Conservation (phyloP, 2,797 vertebrate genomes). For the Scarus forsteni region DNA sequence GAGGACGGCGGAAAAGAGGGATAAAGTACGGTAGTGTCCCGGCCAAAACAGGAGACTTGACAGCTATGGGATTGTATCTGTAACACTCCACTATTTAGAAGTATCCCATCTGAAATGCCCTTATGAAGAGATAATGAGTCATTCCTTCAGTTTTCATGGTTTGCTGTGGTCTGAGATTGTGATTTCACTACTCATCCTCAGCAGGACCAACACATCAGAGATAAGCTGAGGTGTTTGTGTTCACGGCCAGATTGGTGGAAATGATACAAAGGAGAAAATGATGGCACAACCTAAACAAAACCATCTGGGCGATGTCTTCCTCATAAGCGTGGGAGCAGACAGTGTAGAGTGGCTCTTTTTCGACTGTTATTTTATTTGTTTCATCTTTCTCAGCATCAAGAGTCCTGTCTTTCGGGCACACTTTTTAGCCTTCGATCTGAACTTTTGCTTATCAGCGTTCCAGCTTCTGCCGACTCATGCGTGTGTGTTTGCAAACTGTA, state of each 20-base stretch:
- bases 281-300: constrained; percentile 39
- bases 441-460: constrained; percentile 15
- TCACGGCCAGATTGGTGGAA: constrained; percentile 6
- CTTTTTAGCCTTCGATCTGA: constrained; percentile 6
- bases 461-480: constrained; percentile 44
- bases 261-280: not conserved
- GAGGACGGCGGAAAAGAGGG: no score
- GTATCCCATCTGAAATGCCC: not conserved
- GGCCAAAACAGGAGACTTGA: no score
- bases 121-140: not conserved
- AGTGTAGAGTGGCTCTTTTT: constrained; percentile 3
- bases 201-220: constrained; percentile 38
- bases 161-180: constrained; percentile 1
- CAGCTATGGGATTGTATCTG: no score
- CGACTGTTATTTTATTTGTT: constrained; percentile 23
- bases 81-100: not conserved
- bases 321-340: not conserved
- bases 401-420: not conserved
- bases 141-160: not conserved
- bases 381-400: constrained; percentile 21
- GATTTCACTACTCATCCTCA: constrained; percentile 12
- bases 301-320: constrained; percentile 2
- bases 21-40: no score
- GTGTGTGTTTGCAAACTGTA: constrained; percentile 30
- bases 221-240: constrained; percentile 49